Conservation (phyloP, 2,888 invertebrate species). For the Agonopterix alstromeriana region DNA sequence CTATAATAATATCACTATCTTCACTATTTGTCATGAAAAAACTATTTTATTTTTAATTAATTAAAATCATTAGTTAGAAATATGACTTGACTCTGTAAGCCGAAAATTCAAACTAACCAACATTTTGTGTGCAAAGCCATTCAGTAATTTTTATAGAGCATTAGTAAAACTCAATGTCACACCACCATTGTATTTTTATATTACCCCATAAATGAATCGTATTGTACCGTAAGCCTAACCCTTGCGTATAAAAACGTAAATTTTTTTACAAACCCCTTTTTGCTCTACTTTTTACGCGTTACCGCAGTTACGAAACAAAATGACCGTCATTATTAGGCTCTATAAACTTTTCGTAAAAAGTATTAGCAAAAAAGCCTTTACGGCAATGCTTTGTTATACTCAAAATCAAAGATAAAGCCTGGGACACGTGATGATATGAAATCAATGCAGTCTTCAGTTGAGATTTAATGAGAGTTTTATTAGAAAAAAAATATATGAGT, state of each 20-base stretch:
- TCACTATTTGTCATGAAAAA: not conserved
- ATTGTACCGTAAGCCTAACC: conserved; percentile 46
- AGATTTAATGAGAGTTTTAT: no score
- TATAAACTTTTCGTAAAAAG: conserved; percentile 8
- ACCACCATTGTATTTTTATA: conserved; percentile 56
- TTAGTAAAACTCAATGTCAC: conserved; percentile 54
- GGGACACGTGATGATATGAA: no score
- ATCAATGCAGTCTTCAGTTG: no score
- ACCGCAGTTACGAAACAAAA: conserved; percentile 66
- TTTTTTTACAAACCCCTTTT: conserved; percentile 46
- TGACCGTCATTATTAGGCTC: conserved; percentile 35
- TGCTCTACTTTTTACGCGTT: conserved; percentile 61
- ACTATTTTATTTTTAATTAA: not conserved
- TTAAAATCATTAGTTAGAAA: conserved; percentile 2
- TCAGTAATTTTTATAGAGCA: conserved; percentile 45
- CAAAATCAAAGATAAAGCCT: no score
- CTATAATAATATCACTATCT: not conserved
- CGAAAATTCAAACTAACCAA: conserved; percentile 55
- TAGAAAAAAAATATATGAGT: no score
- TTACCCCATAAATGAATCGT: conserved; percentile 56
- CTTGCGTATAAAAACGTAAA: conserved; percentile 40
- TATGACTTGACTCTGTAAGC: conserved; percentile 45
- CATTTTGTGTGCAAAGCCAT: conserved; percentile 34
- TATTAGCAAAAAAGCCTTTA: conserved; percentile 21
- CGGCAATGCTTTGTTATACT: no score